Evolutionary conservation across 2,113 vertebrate species (phyloP), one percentile per base, ranked within the genome.

Genomic region (Petaurus breviceps): DNA sequence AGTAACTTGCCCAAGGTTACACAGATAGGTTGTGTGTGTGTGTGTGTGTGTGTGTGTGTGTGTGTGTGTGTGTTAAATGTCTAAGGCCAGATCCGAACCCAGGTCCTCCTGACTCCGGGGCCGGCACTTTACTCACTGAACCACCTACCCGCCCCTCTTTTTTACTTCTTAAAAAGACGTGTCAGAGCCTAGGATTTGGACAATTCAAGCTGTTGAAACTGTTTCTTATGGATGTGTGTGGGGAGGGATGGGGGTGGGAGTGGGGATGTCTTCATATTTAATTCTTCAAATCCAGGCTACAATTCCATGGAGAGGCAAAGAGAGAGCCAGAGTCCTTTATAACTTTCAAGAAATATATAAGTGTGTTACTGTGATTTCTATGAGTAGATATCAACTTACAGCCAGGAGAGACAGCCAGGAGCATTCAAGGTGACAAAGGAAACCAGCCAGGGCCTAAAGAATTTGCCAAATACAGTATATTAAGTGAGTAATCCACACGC

Each of bases 341-440:
- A 84, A 84, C 68, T 84, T 68, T 84, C 68, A 84, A 43, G 68
- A 84, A 84, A 43, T 84, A 43, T 84, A 8, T 84, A 51, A 51
- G n/a, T 84, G 68, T 37, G 68, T 84, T 43, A 84, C 22, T 84
- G 16, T 23, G 19, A 84, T 28, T 57, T 92, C 92, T 93, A 95
- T 53, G 77, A 94, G 90, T 51, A 91, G 0, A 51, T 51, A 51
- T 52, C 90, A 91, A 51, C 51, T 26, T 54, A 90, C 54, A 22
- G 31, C 53, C 68, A 61, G 55, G 31, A 52, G 91, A 94, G 31
- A 91, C 51, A 77, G 89, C 61, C 16, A 90, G 94, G 92, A 90
- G 53, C 51, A 26, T 0, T 4, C 51, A 31, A 46, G 90, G 77
- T 93, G 55, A 51, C n/a, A 0, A 5, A 22, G n/a, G 89, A 92